phyloP scores from a whole-genome alignment of 1,140 invertebrate genomes.

The Trichogramma pretiosum region DNA sequence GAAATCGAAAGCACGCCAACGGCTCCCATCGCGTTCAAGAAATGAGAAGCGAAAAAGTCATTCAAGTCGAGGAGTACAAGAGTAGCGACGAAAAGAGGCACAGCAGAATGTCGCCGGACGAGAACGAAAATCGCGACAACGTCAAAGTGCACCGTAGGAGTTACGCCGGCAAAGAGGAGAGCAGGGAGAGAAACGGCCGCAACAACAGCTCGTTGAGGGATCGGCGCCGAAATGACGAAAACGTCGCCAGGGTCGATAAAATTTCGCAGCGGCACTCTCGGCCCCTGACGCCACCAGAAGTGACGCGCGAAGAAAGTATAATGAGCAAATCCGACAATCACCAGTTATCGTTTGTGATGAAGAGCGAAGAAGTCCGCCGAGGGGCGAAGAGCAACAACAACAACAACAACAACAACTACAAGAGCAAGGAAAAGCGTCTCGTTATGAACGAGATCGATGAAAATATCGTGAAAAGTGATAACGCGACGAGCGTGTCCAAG shows the following conservation, averaged over 20 bases:
- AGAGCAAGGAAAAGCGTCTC: too few species aligned
- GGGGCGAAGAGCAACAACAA: conserved; percentile 12
- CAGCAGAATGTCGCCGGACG: too few species aligned
- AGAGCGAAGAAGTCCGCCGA: conserved; percentile 2
- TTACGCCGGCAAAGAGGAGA: neutral
- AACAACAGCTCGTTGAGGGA: conserved; percentile 18
- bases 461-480: neutral
- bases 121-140: too few species aligned
- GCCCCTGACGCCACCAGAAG: too few species aligned
- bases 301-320: too few species aligned
- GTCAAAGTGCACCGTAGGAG: conserved; percentile 12
- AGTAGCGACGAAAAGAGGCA: too few species aligned
- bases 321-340: too few species aligned
- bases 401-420: conserved; percentile 9
- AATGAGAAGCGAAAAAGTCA: conserved; percentile 7
- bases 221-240: neutral
- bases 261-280: too few species aligned
- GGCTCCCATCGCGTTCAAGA: conserved; percentile 6
- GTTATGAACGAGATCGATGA: conserved; percentile 3
- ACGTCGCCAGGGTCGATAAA: too few species aligned
- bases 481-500: conserved; percentile 4
- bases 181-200: neutral
- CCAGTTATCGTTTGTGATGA: too few species aligned
- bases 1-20: too few species aligned
- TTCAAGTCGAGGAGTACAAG: too few species aligned